A percentile compares a stretch with the other conserved stretches of the same genome.
These are phyloP conservation scores for Ommatoiulus sabulosus DNA, from an alignment of 2,888 invertebrate species.

Conservation along the genomic window DNA sequence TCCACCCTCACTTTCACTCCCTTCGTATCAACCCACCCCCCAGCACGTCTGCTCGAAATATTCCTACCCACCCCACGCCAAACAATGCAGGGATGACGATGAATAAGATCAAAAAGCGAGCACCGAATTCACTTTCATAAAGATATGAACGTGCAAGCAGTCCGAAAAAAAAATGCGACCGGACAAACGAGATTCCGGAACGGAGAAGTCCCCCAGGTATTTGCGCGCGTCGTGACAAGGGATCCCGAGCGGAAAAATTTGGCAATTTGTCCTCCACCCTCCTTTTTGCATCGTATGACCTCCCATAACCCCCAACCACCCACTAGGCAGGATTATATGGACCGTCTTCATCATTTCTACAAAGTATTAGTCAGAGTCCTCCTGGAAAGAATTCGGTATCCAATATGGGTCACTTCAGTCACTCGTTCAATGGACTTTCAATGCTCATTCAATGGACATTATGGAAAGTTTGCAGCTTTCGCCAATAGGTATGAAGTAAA, in stretches of 20 bases:
- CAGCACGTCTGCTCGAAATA: neutral
- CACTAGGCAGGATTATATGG: neutral
- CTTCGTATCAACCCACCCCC: neutral
- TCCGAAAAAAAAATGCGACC: neutral
- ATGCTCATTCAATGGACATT: too few species aligned
- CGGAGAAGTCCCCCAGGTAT: neutral
- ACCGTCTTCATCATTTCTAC: too few species aligned
- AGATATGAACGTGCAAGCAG: constrained; percentile 6
- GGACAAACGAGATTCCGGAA: constrained; percentile 44
- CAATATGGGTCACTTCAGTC: too few species aligned
- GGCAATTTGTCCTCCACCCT: constrained; percentile 1
- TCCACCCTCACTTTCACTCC: neutral
- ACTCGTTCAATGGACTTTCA: too few species aligned
- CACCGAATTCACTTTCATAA: constrained; percentile 37
- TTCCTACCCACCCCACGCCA: neutral
- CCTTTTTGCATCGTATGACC: neutral
- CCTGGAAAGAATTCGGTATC: too few species aligned
- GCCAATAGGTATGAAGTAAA: too few species aligned
- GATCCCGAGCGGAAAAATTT: neutral
- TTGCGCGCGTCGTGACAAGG: neutral
- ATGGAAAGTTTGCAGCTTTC: too few species aligned
- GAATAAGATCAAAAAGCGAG: constrained; percentile 37
- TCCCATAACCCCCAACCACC: neutral
- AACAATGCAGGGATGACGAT: neutral
- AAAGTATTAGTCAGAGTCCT: too few species aligned